Evolutionary conservation across 2,888 invertebrate species (phyloP).

Genomic region (Osmoderma eremita): DNA sequence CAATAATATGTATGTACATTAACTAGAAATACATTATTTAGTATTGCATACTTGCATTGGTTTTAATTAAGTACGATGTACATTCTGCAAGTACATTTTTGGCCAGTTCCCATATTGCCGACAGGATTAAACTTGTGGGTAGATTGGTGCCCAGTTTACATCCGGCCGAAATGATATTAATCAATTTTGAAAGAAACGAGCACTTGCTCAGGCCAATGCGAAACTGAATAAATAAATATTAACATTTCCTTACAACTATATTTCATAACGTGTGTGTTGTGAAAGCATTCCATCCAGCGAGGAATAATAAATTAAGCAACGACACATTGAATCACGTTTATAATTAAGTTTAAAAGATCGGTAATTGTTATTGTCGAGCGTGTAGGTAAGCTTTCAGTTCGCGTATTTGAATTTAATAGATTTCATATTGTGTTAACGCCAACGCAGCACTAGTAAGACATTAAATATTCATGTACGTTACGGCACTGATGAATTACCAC

Average conservation of each 20-base stretch:
- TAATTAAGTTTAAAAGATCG: conserved; percentile 36
- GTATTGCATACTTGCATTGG: too few relatives aligned
- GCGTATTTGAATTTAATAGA: conserved; percentile 37
- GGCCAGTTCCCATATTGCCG: too few relatives aligned
- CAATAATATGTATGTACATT: too few relatives aligned
- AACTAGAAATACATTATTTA: too few relatives aligned
- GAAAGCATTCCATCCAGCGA: conserved; percentile 16
- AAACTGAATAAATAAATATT: not conserved
- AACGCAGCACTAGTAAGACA: conserved; percentile 13
- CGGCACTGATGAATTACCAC: conserved; percentile 20
- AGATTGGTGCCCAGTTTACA: too few relatives aligned
- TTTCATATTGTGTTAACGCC: conserved; percentile 31
- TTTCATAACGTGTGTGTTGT: conserved; percentile 8
- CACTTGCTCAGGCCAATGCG: too few relatives aligned
- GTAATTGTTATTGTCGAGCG: conserved; percentile 31
- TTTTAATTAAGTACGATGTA: too few relatives aligned
- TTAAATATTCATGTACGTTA: conserved; percentile 31
- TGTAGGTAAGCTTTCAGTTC: conserved; percentile 34
- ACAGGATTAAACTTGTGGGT: too few relatives aligned
- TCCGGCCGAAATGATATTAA: too few relatives aligned
- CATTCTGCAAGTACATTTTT: too few relatives aligned
- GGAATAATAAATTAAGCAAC: conserved; percentile 29
- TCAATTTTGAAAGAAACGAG: too few relatives aligned
- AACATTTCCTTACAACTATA: conserved; percentile 14
- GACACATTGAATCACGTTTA: conserved; percentile 32